Evolutionary conservation across 2,888 invertebrate genomes (phyloP).

Genomic region (Teleogryllus oceanicus): DNA sequence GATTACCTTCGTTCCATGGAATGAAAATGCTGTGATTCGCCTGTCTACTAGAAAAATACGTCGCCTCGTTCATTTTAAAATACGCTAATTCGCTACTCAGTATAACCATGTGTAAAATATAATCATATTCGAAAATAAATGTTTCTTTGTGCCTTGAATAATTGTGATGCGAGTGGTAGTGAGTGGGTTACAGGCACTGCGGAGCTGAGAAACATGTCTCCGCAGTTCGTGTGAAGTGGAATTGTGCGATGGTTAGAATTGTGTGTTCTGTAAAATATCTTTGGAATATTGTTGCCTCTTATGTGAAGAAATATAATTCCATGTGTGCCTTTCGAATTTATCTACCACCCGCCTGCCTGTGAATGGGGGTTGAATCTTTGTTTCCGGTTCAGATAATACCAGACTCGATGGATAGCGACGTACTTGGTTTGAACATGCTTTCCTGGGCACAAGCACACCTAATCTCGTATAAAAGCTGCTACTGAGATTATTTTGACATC

Average conservation of each 20-base stretch:
- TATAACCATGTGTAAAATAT: too few relatives aligned
- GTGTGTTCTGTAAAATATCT: not conserved
- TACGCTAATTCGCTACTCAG: too few relatives aligned
- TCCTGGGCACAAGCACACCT: not conserved
- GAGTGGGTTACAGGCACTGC: not conserved
- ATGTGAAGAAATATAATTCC: not conserved
- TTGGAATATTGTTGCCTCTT: not conserved
- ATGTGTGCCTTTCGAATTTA: not conserved
- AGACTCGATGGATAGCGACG: not conserved
- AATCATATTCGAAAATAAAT: too few relatives aligned
- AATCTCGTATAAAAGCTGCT: not conserved
- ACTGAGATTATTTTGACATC: not conserved
- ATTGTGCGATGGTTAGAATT: not conserved
- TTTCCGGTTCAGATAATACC: not conserved
- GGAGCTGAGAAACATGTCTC: constrained; percentile 6
- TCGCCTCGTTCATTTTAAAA: too few relatives aligned
- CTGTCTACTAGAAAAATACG: too few relatives aligned
- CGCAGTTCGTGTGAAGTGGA: not conserved
- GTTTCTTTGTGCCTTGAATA: too few relatives aligned
- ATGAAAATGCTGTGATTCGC: too few relatives aligned
- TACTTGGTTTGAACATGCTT: not conserved
- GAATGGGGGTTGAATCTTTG: not conserved
- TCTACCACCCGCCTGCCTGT: not conserved
- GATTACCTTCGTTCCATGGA: too few relatives aligned
- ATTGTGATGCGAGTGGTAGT: not conserved